Evolutionary conservation across 2,113 vertebrate genomes (phyloP), one percentile per base, ranked within the genome.

Genomic region (Cygnus buccinator): DNA sequence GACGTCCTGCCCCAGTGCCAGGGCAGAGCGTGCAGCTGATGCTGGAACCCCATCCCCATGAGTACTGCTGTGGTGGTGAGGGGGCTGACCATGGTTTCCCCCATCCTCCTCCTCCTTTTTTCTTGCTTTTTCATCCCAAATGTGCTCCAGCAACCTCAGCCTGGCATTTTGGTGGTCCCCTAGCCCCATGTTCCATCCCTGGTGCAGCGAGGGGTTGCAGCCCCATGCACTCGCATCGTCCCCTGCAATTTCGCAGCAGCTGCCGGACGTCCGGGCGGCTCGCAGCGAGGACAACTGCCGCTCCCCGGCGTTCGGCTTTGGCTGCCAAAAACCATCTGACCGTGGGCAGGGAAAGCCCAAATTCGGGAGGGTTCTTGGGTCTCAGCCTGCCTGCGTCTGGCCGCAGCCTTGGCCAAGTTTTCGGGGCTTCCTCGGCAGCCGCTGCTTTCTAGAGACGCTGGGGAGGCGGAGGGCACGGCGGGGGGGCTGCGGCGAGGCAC

Each of bases 21-120:
- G 94, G 91, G 81, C 85, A 93, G 84, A 70, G 65, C 14, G 52
- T 74, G 73, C 57, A 57, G 93, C 94, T 93, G 94, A 96, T 95
- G 95, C 93, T 96, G 94, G 92, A 84, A 91, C 73, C 31, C 88
- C 81, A 66, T 79, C 72, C 79, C 73, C 17, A 28, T 2, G 26
- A 26, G 52, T 29, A 26, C 52, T 55, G 26, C 52, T 28, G 26
- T 16, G 52, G 26, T 55, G 52, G 37, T 17, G 12, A 13, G 50
- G 15, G 33, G 44, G 17, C 10, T 54, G 41, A 7, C 68, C 29
- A 3, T 1, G 6, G 41, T 57, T 8, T 22, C 5, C 26, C 5
- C 31, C 33, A 66, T 48, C 50, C 35, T 86, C 57, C 50, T 12
- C 28, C 48, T 72, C 61, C 10, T 62, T 62, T 81, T 44, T 22